phyloP scores from a whole-genome alignment of 1,140 invertebrate genomes.

The Bilobella aurantiaca region DNA sequence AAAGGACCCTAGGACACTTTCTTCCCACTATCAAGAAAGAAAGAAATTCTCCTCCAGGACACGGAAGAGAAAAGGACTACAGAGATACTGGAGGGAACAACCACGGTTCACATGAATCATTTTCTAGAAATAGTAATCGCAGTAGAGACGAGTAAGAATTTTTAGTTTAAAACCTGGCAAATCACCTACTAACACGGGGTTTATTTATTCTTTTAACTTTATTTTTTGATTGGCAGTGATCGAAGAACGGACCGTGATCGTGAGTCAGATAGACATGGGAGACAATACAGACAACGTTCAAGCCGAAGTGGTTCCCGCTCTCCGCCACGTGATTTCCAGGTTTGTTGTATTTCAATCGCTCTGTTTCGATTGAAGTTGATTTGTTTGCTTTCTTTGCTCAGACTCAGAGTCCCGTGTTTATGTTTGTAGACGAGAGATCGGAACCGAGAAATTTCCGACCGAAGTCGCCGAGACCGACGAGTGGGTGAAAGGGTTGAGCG shows the following conservation, averaged over 20 bases:
- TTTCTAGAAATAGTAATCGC: neutral
- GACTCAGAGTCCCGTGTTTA: slow-evolving; percentile 16
- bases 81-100: neutral
- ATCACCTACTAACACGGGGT: no score
- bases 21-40: slow-evolving; percentile 25
- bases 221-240: slow-evolving; percentile 32
- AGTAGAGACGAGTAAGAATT: slow-evolving; percentile 25
- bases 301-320: slow-evolving; percentile 7
- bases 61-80: slow-evolving; percentile 27
- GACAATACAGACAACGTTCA: slow-evolving; percentile 38
- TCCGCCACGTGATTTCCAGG: neutral
- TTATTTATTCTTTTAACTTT: no score
- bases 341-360: slow-evolving; percentile 33
- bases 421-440: slow-evolving; percentile 4
- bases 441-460: slow-evolving; percentile 37
- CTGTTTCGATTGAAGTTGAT: slow-evolving; percentile 18
- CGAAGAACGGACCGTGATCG: slow-evolving; percentile 41
- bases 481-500: neutral
- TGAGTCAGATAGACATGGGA: slow-evolving; percentile 38
- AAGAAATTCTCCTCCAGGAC: slow-evolving; percentile 27
- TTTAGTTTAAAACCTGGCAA: no score
- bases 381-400: slow-evolving; percentile 19
- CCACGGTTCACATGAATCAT: slow-evolving; percentile 35
- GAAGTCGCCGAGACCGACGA: slow-evolving; percentile 24
- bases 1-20: slow-evolving; percentile 37